Base-by-base conservation (phyloP, 2,888 invertebrate species). In the Stenichneumon culpator region DNA sequence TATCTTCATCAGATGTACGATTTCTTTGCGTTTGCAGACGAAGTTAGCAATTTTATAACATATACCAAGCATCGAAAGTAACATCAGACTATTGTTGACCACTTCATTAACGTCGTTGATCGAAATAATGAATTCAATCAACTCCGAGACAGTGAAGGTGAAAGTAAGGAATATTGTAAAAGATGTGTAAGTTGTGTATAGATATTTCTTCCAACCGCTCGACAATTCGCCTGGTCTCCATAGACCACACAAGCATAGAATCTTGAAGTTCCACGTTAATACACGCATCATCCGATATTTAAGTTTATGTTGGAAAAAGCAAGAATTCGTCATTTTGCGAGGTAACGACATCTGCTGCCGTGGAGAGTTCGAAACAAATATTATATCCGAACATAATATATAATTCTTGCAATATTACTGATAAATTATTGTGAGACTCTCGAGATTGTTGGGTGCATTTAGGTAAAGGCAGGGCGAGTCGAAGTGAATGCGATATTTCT, bases 1-100 rank as follows among this genome's bases (percentile, higher is more conserved):
- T 7, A 79, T 67, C 0, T 83, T 70, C 6, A 69, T 47, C n/a
- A 83, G 9, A 39, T 54, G 19, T 0, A 77, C n/a, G 16, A 83
- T 83, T 36, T 75, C 36, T 11, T 83, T 32, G 1, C 65, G 79
- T 14, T 83, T 75, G 0, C 19, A 47, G 14, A 80, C 47, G 32
- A 67, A 68, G 47, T 79, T 83, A 4, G 52, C 70, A 25, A 83
- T 75, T 75, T 83, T 83, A 50, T 83, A 83, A 6, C 75, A 83
- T 11, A 83, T 36, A 47, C 79, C 83, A 19, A 83, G 32, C 83
- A 83, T 83, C 47, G 83, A 65, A 19, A 83, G 70, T n/a, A 72
- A 9, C 83, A 83, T 70, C n/a, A 83, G 44, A 36, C 70, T 47
- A 70, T 75, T 79, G 36, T 70, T 79, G 7, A 44, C 75, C 2